A percentile compares a stretch with the other conserved stretches of the same genome.
phyloP scores from a whole-genome alignment of 2,113 vertebrate species.

The Ibidorhyncha struthersii region DNA sequence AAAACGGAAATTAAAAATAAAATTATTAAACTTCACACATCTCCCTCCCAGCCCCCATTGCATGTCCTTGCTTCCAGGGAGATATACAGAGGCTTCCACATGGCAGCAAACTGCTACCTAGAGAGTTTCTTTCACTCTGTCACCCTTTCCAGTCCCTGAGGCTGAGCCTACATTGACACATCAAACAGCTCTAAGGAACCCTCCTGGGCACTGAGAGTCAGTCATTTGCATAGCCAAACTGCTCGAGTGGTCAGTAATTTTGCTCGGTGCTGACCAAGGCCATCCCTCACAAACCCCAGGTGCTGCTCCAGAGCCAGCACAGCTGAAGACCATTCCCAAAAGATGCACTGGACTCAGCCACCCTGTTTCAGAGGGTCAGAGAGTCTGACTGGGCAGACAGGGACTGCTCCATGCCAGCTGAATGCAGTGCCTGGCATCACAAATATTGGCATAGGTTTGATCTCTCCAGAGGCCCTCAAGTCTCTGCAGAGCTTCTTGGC shows the following conservation, averaged over 20 bases:
- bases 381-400: not conserved
- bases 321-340: not conserved
- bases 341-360: not conserved
- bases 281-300: rapidly evolving
- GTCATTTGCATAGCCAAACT: not conserved
- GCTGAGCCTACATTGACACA: not conserved
- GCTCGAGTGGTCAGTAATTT: not conserved
- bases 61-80: not conserved
- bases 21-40: not conserved
- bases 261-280: rapidly evolving
- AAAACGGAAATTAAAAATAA: not conserved
- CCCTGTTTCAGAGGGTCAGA: not conserved
- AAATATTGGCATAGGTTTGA: not conserved
- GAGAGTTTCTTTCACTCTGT: not conserved
- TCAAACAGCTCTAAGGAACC: not conserved
- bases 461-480: not conserved
- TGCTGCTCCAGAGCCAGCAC: not conserved
- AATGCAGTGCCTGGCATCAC: not conserved
- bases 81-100: not conserved
- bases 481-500: not conserved
- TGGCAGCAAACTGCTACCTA: not conserved
- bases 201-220: not conserved
- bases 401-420: not conserved
- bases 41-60: not conserved
- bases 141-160: not conserved